These are phyloP conservation scores for Emydoidea blandingii DNA, from an alignment of 2,797 vertebrate genomes.

Conservation along the genomic window DNA sequence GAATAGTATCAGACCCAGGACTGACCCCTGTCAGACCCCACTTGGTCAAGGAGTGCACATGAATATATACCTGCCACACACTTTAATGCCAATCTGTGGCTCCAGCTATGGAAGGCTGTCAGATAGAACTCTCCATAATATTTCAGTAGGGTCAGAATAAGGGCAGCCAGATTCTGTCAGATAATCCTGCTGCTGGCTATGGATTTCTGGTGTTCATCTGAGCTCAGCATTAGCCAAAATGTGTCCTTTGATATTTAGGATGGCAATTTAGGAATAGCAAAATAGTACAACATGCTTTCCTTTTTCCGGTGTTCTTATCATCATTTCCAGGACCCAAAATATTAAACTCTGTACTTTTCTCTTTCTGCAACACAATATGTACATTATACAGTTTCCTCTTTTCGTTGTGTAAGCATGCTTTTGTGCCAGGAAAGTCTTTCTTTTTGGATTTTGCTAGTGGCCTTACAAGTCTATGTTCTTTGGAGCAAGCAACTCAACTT, in stretches of 20 bases:
- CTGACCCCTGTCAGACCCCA: too few species aligned
- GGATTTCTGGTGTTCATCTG: not conserved
- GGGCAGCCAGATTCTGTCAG: not conserved
- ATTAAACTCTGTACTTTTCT: not conserved
- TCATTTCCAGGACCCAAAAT: not conserved
- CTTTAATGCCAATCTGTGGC: not conserved
- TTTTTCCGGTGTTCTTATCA: too few species aligned
- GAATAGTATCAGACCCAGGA: too few species aligned
- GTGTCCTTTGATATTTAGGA: not conserved
- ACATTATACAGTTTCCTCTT: not conserved
- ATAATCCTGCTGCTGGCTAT: too few species aligned
- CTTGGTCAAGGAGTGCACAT: not conserved
- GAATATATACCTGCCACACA: fast-evolving
- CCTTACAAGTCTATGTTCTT: not conserved
- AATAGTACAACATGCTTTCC: not conserved
- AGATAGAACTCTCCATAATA: not conserved
- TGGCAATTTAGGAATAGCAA: not conserved
- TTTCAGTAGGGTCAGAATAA: not conserved
- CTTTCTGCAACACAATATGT: fast-evolving
- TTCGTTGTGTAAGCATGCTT: not conserved
- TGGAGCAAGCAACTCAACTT: not conserved
- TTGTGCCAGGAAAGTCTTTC: not conserved
- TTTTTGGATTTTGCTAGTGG: not conserved
- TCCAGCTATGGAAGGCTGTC: not conserved
- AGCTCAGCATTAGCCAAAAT: not conserved